A percentile compares a stretch with the other conserved stretches of the same genome.
Conservation (phyloP, 2,888 invertebrate genomes). For the Dorcus hopei region DNA sequence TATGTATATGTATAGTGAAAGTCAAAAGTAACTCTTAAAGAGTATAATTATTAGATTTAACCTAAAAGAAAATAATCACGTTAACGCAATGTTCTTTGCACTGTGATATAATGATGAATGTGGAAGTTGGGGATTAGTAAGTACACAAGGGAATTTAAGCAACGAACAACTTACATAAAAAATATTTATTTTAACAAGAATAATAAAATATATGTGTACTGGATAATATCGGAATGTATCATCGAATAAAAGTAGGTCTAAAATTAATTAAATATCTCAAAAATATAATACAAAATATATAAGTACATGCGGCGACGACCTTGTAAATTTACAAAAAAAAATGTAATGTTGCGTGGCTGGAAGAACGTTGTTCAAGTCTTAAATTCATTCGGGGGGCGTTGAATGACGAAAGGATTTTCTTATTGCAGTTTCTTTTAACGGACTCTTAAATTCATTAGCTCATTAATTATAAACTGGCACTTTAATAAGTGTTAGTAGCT, state of each 20-base stretch:
- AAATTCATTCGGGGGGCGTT: too few relatives aligned
- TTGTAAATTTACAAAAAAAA: conserved; percentile 5
- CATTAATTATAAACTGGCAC: not conserved
- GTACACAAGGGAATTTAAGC: too few relatives aligned
- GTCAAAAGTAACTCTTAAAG: too few relatives aligned
- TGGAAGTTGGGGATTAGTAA: too few relatives aligned
- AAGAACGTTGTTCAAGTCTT: conserved; percentile 1
- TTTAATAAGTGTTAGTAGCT: too few relatives aligned
- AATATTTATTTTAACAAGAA: conserved; percentile 32
- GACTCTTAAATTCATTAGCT: not conserved
- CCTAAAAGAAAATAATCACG: too few relatives aligned
- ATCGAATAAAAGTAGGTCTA: conserved; percentile 27
- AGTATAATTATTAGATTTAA: too few relatives aligned
- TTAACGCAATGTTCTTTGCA: too few relatives aligned
- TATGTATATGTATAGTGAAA: too few relatives aligned
- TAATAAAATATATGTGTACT: conserved; percentile 32
- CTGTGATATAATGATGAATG: too few relatives aligned
- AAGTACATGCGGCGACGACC: conserved; percentile 8
- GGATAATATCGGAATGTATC: conserved; percentile 34
- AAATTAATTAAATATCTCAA: conserved; percentile 21
- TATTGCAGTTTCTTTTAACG: conserved; percentile 4
- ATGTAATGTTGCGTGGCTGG: conserved; percentile 1
- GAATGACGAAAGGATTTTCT: too few relatives aligned
- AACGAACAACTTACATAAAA: conserved; percentile 10
- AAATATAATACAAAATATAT: conserved; percentile 22